phyloP scores from a whole-genome alignment of 2,888 invertebrate species.

The Mechanitis messenoides region DNA sequence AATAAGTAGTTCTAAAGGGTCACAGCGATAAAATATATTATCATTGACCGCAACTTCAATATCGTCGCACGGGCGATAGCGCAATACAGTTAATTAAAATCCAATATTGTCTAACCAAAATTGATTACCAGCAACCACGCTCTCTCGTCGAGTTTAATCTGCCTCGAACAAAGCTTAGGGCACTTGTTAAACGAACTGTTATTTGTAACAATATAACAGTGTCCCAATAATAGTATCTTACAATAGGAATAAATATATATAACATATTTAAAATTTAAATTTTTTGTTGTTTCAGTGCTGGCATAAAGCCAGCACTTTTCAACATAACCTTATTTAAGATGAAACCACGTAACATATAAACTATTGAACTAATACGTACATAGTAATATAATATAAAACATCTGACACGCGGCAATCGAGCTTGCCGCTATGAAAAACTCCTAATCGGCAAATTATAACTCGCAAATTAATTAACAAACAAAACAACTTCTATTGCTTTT shows the following conservation, averaged over 20 bases:
- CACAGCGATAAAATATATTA: conserved; percentile 34
- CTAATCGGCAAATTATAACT: too few species aligned
- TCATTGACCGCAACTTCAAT: conserved; percentile 46
- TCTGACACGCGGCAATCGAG: too few species aligned
- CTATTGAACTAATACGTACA: too few species aligned
- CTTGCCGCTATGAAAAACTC: too few species aligned
- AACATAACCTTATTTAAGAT: too few species aligned
- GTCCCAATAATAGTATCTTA: conserved; percentile 15
- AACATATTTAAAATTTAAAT: neutral
- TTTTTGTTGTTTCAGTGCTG: neutral
- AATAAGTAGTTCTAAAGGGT: conserved; percentile 17
- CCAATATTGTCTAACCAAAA: conserved; percentile 76
- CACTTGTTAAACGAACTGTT: conserved; percentile 36
- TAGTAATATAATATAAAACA: too few species aligned
- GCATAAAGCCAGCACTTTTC: too few species aligned
- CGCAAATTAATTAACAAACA: too few species aligned
- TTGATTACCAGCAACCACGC: conserved; percentile 64
- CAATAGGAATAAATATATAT: neutral
- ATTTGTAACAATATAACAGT: conserved; percentile 30
- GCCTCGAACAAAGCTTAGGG: conserved; percentile 37
- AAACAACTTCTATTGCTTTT: too few species aligned
- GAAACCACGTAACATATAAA: too few species aligned
- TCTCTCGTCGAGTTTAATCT: conserved; percentile 40
- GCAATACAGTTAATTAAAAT: conserved; percentile 74
- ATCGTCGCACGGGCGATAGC: conserved; percentile 44